Percentiles rank a stretch among this genome's conserved stretches.
These are phyloP conservation scores for Meloidogyne chitwoodi DNA, from an alignment of 1,140 invertebrate genomes.

Conservation along the genomic window DNA sequence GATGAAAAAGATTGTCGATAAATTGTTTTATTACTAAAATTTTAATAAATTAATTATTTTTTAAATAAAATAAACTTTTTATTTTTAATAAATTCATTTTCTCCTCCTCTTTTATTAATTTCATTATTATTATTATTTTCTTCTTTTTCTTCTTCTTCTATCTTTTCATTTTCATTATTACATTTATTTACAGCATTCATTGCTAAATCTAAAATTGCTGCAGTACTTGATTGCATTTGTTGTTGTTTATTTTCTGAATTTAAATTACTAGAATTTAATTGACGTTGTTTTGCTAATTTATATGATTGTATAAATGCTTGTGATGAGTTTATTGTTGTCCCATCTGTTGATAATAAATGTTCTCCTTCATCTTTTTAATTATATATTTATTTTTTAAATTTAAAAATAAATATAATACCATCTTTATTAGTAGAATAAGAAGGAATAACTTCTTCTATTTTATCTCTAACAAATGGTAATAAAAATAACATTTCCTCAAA, in stretches of 20 bases:
- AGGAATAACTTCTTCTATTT: not conserved
- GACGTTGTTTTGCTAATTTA: not conserved
- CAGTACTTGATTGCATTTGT: slow-evolving; percentile 12
- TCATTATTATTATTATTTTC: not conserved
- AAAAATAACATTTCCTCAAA: slow-evolving; percentile 30
- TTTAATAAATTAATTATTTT: not conserved
- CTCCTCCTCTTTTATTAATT: not conserved
- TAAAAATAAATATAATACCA: not conserved
- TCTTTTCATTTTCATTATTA: not conserved
- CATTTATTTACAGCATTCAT: not conserved
- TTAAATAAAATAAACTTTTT: not conserved
- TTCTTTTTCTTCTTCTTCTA: not conserved
- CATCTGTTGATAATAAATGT: not conserved
- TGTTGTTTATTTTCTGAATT: not conserved
- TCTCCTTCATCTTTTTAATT: not conserved
- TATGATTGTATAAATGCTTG: not conserved
- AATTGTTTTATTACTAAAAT: not conserved
- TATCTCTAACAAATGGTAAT: slow-evolving; percentile 26
- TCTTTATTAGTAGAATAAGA: not conserved
- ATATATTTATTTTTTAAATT: not conserved
- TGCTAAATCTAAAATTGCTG: slow-evolving; percentile 14
- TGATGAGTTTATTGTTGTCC: not conserved
- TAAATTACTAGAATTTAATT: not conserved
- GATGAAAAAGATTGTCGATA: not conserved
- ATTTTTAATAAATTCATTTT: not conserved